Conservation (phyloP, 2,113 vertebrate genomes). For the Sinocyclocheilus grahami region DNA sequence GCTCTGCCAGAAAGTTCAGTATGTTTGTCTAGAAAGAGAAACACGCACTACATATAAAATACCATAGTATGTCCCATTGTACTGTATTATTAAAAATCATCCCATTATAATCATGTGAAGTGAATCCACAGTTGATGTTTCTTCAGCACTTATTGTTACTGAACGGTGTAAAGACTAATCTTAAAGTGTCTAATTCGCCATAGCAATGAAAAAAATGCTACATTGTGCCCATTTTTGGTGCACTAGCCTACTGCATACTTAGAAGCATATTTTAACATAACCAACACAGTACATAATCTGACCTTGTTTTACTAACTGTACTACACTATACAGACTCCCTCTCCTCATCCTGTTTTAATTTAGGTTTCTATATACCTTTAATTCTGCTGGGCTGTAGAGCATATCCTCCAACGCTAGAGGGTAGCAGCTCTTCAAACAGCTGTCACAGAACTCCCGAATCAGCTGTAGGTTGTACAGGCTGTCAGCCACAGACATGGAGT, state of each 20-base stretch:
- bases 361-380: conserved; percentile 74
- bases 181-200: not conserved
- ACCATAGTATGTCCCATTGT: not conserved
- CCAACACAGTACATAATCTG: not conserved
- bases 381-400: conserved; percentile 79
- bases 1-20: conserved; percentile 84
- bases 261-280: not conserved
- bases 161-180: not conserved
- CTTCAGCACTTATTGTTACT: not conserved
- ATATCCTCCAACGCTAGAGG: conserved; percentile 85
- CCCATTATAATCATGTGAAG: not conserved
- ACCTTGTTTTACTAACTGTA: not conserved
- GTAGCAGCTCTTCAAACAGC: conserved; percentile 83
- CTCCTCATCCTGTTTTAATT: conserved; percentile 11
- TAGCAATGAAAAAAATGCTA: not conserved
- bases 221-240: not conserved
- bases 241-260: not conserved
- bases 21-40: conserved; percentile 77
- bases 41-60: not conserved
- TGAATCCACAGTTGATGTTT: not conserved
- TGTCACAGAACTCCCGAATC: conserved; percentile 85
- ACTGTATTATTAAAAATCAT: not conserved
- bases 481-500: conserved; percentile 85
- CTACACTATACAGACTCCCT: not conserved
- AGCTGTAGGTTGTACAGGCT: conserved; percentile 89